Evolutionary conservation across 1,140 invertebrate genomes (phyloP), one percentile per base, ranked within the genome.

Genomic region (Agrypnia vestita): DNA sequence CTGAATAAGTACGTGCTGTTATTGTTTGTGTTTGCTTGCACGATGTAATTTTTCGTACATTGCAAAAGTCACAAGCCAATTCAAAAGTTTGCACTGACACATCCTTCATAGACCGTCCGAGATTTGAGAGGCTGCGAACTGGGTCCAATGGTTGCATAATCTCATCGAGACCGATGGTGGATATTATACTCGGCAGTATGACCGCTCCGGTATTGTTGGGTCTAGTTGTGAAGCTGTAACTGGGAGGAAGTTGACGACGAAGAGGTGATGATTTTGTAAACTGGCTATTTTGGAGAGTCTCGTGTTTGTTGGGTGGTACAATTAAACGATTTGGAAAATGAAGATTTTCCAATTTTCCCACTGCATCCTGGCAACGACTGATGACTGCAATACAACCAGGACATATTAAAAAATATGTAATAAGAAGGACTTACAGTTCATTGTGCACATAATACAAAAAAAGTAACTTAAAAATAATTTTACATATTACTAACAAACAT

Each of bases 361-460:
- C 61, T 13, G 76, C 79, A 55, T 69, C 56, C 53, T 78, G 55
- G 72, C 81, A 83, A 69, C 77, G 59, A 47, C 47, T 80, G 64
- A 83, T 83, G 21, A 82, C 81, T 82, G 81, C 56, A 82, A 82
- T 76, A 76, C 19, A 76, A 73, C 13, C 49, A 56, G 13, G 12
- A 35, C 19, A 43, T 13, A 55, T 71, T 53, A 25, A 19, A 71
- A 49, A 69, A 35, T 35, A 35, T 35, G 6, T 6, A 35, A 35
- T 35, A 35, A 35, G 1, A 35, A 35, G 25, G 25, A 35, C 25
- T 35, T 6, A 35, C 25, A 35, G 25, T 35, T 35, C 25, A 35
- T 3, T 3, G 6, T 35, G 6, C 6, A 35, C 25, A 35, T 35
- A 3, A 35, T 35, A 35, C 25, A 35, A 35, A 35, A 35, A 35